Percentiles rank a stretch among this genome's conserved stretches.
Evolutionary conservation across 2,888 invertebrate species (phyloP).

Genomic region (Drosophila longiperda): DNA sequence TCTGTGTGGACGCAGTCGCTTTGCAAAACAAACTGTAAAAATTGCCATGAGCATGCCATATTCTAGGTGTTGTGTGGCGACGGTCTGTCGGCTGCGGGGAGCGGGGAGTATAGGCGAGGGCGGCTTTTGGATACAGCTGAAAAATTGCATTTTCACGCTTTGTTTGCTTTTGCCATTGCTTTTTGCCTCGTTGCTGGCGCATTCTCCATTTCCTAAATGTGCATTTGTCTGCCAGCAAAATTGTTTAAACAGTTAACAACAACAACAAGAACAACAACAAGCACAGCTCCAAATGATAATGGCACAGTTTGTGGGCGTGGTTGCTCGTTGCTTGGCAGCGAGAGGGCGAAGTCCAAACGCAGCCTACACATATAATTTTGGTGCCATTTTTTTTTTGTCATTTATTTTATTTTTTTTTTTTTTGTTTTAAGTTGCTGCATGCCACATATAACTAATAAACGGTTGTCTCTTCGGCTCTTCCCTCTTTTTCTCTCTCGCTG

Average conservation of each 20-base stretch:
- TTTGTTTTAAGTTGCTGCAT: slow-evolving; percentile 30
- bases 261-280: slow-evolving; percentile 27
- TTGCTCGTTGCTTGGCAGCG: not conserved
- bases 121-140: slow-evolving; percentile 26
- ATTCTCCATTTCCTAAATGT: slow-evolving; percentile 48
- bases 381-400: slow-evolving; percentile 13
- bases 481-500: slow-evolving; percentile 6
- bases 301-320: slow-evolving; percentile 64
- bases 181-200: not conserved
- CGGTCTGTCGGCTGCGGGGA: too few species aligned
- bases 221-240: slow-evolving; percentile 60
- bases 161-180: slow-evolving; percentile 51
- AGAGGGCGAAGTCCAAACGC: not conserved
- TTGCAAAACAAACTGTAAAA: slow-evolving; percentile 81
- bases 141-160: slow-evolving; percentile 83
- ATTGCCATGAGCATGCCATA: slow-evolving; percentile 66
- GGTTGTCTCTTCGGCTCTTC: slow-evolving; percentile 26
- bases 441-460: slow-evolving; percentile 14
- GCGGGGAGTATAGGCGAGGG: not conserved
- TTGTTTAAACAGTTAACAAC: slow-evolving; percentile 42
- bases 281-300: slow-evolving; percentile 34
- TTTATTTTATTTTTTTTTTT: slow-evolving; percentile 4
- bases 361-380: slow-evolving; percentile 33
- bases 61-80: slow-evolving; percentile 35
- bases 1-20: slow-evolving; percentile 55